Percentiles rank a stretch among this genome's conserved stretches.
These are phyloP conservation scores for Huso huso DNA, from an alignment of 2,797 vertebrate genomes.

Conservation along the genomic window DNA sequence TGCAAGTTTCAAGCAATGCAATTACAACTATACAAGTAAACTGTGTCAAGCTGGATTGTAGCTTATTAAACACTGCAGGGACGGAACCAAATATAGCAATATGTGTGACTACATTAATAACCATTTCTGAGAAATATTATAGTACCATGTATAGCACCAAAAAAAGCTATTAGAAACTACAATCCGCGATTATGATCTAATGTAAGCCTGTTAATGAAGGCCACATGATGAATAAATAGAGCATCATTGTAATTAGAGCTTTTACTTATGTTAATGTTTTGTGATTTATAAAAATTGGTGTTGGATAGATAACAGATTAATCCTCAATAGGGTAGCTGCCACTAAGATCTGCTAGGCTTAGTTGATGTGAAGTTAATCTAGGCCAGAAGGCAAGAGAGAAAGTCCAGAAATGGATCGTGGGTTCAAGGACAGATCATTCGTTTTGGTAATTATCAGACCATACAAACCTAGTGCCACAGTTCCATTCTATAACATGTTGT, in stretches of 20 bases:
- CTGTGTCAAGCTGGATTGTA: not conserved
- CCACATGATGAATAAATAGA: not conserved
- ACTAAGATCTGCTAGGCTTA: too few relatives aligned
- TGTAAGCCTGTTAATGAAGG: not conserved
- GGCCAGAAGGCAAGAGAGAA: too few relatives aligned
- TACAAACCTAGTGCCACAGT: too few relatives aligned
- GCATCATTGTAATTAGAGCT: not conserved
- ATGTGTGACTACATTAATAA: not conserved
- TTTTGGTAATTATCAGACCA: too few relatives aligned
- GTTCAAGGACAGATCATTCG: too few relatives aligned
- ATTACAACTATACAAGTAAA: not conserved
- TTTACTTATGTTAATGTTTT: too few relatives aligned
- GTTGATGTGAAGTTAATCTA: too few relatives aligned
- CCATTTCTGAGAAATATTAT: not conserved
- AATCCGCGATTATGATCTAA: not conserved
- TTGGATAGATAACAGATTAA: too few relatives aligned
- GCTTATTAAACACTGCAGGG: not conserved
- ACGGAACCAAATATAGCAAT: not conserved
- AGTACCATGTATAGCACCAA: not conserved
- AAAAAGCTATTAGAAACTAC: not conserved
- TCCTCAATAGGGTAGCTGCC: too few relatives aligned
- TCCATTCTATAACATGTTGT: too few relatives aligned
- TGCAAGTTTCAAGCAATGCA: not conserved
- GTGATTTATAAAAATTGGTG: too few relatives aligned
- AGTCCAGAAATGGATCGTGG: too few relatives aligned